These are phyloP conservation scores for Zaprionus inermis DNA, from an alignment of 1,140 invertebrate genomes.

Conservation along the genomic window DNA sequence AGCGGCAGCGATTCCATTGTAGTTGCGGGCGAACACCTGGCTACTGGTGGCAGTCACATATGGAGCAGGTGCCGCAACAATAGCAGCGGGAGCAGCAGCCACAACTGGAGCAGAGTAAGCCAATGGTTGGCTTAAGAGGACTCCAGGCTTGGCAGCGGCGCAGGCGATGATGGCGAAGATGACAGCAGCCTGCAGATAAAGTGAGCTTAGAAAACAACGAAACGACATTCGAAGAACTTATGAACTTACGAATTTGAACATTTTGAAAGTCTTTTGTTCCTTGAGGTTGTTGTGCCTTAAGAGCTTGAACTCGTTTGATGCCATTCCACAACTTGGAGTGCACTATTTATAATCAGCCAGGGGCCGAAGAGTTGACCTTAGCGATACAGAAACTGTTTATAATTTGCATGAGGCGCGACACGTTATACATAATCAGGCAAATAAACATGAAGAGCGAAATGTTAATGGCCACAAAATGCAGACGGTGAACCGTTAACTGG, in stretches of 20 bases:
- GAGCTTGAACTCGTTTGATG: conserved; percentile 48
- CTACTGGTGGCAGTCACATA: conserved; percentile 84
- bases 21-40: conserved; percentile 84
- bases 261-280: conserved; percentile 30
- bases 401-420: conserved; percentile 11
- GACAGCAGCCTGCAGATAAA: conserved; percentile 61
- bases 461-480: conserved; percentile 37
- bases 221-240: neutral
- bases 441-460: conserved; percentile 10
- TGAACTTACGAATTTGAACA: conserved; percentile 67
- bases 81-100: conserved; percentile 61
- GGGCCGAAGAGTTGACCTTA: conserved; percentile 32
- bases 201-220: conserved; percentile 4
- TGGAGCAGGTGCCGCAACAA: conserved; percentile 71
- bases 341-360: conserved; percentile 33
- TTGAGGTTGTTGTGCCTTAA: conserved; percentile 66
- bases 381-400: neutral
- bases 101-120: conserved; percentile 65
- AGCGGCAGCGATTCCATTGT: conserved; percentile 79
- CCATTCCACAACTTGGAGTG: neutral
- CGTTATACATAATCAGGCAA: conserved; percentile 45
- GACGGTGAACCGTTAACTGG: conserved; percentile 27
- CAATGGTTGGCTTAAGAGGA: conserved; percentile 47
- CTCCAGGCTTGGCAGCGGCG: conserved; percentile 70
- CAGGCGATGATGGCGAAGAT: conserved; percentile 74